phyloP scores from a whole-genome alignment of 2,113 vertebrate species.

The Corydoras maculifer region DNA sequence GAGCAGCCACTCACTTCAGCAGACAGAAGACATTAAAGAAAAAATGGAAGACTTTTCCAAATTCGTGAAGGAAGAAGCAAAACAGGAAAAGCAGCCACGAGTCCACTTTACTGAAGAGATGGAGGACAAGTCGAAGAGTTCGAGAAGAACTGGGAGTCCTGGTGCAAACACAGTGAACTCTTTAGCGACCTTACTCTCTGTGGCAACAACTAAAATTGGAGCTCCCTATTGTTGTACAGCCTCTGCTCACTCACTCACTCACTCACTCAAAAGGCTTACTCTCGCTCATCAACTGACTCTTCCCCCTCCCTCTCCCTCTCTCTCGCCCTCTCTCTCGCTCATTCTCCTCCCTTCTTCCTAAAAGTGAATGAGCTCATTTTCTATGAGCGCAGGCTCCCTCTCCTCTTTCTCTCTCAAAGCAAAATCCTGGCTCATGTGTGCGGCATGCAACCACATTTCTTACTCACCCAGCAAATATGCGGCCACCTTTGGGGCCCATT shows the following conservation, averaged over 20 bases:
- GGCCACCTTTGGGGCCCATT: conserved; percentile 68
- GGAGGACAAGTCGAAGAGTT: conserved; percentile 2
- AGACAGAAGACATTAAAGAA: neutral
- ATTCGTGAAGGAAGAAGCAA: neutral
- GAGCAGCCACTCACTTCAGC: conserved; percentile 30
- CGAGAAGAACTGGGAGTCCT: conserved; percentile 25
- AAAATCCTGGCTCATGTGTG: conserved; percentile 74
- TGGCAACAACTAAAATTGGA: conserved; percentile 63
- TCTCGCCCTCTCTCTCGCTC: conserved; percentile 29
- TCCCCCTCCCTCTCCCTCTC: conserved; percentile 41
- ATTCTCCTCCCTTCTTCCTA: conserved; percentile 38
- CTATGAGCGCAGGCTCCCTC: conserved; percentile 45
- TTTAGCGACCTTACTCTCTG: conserved; percentile 45
- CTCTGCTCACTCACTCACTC: conserved; percentile 52
- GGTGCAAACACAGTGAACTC: conserved; percentile 24
- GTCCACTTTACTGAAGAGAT: conserved; percentile 3
- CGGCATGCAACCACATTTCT: conserved; percentile 61
- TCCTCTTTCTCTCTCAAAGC: conserved; percentile 47
- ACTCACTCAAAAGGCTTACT: conserved; percentile 49
- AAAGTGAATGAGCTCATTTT: conserved; percentile 55
- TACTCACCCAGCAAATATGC: conserved; percentile 85
- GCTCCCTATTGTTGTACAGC: conserved; percentile 70
- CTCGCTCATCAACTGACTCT: conserved; percentile 44
- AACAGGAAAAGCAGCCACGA: conserved; percentile 38
- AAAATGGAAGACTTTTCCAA: neutral